A percentile compares a stretch with the other conserved stretches of the same genome.
phyloP scores from a whole-genome alignment of 1,140 invertebrate species.

The Chironomus striatipennis region DNA sequence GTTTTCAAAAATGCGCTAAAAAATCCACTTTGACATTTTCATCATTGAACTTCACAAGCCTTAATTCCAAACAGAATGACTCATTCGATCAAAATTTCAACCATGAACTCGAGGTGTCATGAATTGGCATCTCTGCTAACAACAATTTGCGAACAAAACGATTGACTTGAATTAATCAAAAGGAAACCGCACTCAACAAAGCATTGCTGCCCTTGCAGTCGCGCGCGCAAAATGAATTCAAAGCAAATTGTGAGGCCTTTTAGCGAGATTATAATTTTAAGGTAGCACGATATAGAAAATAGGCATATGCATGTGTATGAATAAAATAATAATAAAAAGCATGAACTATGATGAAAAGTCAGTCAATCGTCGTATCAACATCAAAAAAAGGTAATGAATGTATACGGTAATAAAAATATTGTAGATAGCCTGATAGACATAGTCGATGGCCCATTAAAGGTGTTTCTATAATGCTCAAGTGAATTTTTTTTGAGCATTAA shows the following conservation, averaged over 20 bases:
- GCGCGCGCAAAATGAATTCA: not conserved
- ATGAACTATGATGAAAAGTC: no score
- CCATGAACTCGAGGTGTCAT: constrained; percentile 6
- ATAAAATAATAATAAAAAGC: no score
- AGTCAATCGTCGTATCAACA: no score
- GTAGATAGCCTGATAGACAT: not conserved
- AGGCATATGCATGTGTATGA: no score
- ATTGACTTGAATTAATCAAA: not conserved
- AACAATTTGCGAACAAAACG: no score
- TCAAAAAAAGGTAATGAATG: no score
- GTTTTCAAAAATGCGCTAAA: no score
- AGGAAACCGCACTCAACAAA: not conserved
- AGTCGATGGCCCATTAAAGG: not conserved
- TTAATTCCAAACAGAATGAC: not conserved
- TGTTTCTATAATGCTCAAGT: not conserved
- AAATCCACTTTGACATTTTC: no score
- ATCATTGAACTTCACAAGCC: not conserved
- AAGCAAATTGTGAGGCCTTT: no score
- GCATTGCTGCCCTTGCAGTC: not conserved
- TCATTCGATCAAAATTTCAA: not conserved
- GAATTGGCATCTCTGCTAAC: not conserved
- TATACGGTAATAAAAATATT: not conserved
- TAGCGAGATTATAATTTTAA: no score
- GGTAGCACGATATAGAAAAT: no score
- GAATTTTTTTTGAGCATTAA: constrained; percentile 3